Conservation (phyloP, 2,797 vertebrate species). For the Pteronotus mesoamericanus region DNA sequence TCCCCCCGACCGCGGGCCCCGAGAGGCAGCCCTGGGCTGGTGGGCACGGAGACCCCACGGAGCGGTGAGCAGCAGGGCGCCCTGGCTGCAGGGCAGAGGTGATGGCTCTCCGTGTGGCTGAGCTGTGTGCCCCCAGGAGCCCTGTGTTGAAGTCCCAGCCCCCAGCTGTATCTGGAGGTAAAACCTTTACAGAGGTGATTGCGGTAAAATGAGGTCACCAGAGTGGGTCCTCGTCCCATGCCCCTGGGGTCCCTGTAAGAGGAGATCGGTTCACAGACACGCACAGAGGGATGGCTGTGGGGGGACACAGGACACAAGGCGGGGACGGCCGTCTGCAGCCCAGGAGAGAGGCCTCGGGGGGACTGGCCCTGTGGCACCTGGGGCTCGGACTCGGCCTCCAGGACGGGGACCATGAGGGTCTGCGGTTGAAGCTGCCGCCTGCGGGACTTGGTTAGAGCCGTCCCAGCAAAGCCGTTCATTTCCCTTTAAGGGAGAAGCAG, state of each 20-base stretch:
- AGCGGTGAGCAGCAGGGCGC: fast-evolving
- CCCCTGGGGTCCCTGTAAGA: neutral
- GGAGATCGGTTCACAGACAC: neutral
- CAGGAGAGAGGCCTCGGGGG: neutral
- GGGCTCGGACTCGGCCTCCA: neutral
- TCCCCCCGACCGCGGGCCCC: neutral
- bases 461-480: fast-evolving
- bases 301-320: neutral
- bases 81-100: neutral
- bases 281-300: fast-evolving
- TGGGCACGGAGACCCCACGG: fast-evolving
- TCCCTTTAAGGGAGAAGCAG: neutral
- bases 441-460: fast-evolving
- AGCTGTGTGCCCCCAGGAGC: neutral
- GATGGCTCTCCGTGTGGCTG: neutral
- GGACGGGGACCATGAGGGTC: fast-evolving
- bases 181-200: neutral
- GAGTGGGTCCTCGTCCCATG: neutral
- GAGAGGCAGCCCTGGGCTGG: fast-evolving
- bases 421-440: fast-evolving
- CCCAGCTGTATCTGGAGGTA: neutral
- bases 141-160: neutral
- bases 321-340: fast-evolving
- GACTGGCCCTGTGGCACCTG: neutral
- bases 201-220: neutral